Evolutionary conservation across 2,113 vertebrate genomes (phyloP), one percentile per base, ranked within the genome.

Genomic region (Chrysochloris asiatica): DNA sequence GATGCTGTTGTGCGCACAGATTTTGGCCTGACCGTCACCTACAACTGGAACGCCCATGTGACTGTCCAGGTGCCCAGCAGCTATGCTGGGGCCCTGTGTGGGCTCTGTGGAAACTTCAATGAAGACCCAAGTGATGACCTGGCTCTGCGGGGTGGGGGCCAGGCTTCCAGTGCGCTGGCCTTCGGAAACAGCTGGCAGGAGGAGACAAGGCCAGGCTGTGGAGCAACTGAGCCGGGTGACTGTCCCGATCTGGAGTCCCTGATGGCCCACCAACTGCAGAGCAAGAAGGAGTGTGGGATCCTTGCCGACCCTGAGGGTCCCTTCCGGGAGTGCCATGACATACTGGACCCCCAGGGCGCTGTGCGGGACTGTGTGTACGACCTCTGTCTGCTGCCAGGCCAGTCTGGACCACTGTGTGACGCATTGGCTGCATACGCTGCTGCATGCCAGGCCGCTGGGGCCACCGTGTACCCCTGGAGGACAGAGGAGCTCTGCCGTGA

Each of bases 61-160:
- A 78, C 94, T 0, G 95, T 96, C 33, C 95, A 75, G 3, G 97
- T 98, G 80, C 98, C 98, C 4, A 93, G 96, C 69, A 97, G 95
- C 80, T 99, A 98, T 4, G 78, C 96, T 0, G 81, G 83, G 0
- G 14, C 92, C 38, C 95, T 99, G 2, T 98, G 98, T 0, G 98
- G 99, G 48, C 97, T 99, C 72, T 99, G 98, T 0, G 98, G 99
- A 1, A 98, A 99, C 96, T 98, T 98, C 93, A 97, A 98, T 0
- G 97, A 97, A 0, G 59, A 97, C 0, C 1, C 1, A 0, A 3
- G 0, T 0, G 98, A 99, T 0, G 98, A 99, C 38, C 96, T 98
- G 73, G 93, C 43, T 61, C 93, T 95, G 84, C 97, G 86, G 21
- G 79, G 59, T 0, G 97, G 95, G 2, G 89, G 93, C 72, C 59